phyloP scores from a whole-genome alignment of 2,113 vertebrate genomes.

The Leptobrachium ailaonicum region DNA sequence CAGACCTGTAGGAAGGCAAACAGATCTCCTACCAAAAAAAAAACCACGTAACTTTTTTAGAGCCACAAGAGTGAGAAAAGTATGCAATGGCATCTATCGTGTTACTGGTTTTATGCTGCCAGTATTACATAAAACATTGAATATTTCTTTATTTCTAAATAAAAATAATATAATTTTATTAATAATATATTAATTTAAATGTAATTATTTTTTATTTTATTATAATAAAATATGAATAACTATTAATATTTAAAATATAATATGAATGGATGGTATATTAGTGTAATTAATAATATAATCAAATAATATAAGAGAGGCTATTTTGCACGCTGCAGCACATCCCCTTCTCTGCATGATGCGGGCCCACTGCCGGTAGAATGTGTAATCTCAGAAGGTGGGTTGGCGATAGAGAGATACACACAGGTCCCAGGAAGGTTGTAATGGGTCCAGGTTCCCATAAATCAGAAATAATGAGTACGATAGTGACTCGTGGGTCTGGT shows the following conservation, averaged over 20 bases:
- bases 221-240: no score
- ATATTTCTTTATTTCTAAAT: background rate
- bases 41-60: background rate
- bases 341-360: background rate
- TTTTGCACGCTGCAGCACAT: background rate
- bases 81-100: no score
- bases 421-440: slow-evolving; percentile 29
- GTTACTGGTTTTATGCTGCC: background rate
- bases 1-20: background rate
- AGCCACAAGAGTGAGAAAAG: background rate
- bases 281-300: slow-evolving; percentile 10
- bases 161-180: no score
- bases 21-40: background rate
- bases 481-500: slow-evolving; percentile 25
- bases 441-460: slow-evolving; percentile 16
- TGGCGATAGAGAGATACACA: slow-evolving; percentile 18
- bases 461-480: slow-evolving; percentile 46
- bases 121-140: background rate
- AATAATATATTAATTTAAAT: no score
- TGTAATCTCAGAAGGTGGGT: background rate
- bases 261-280: no score
- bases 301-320: background rate
- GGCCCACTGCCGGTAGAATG: slow-evolving; percentile 2
- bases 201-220: no score
- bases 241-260: no score